Evolutionary conservation across 2,888 invertebrate genomes (phyloP).

Genomic region (Bedellia somnulentella): DNA sequence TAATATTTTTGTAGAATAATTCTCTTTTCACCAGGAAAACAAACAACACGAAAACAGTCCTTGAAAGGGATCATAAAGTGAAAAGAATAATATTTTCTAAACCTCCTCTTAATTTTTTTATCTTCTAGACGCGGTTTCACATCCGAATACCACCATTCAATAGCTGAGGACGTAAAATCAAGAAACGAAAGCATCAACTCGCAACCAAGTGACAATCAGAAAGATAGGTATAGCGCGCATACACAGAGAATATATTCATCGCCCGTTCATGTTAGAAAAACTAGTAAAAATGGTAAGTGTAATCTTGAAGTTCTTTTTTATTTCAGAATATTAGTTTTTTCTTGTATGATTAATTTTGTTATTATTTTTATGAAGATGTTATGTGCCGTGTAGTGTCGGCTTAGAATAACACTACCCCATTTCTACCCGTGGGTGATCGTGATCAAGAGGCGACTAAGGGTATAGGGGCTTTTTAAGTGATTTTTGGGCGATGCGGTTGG

Average conservation of each 20-base stretch:
- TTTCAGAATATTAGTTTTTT: neutral
- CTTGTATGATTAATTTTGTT: neutral
- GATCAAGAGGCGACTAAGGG: too few species aligned
- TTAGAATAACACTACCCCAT: too few species aligned
- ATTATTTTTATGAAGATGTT: too few species aligned
- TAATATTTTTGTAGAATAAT: too few species aligned
- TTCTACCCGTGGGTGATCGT: too few species aligned
- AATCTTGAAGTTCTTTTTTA: neutral
- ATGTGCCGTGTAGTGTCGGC: too few species aligned
- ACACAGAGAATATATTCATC: constrained; percentile 50
- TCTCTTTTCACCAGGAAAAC: too few species aligned
- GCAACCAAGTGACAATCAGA: constrained; percentile 27
- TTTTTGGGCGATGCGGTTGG: too few species aligned
- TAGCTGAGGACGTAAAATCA: constrained; percentile 47
- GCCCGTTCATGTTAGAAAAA: constrained; percentile 42
- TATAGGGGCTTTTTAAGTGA: too few species aligned
- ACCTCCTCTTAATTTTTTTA: constrained; percentile 6
- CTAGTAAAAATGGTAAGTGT: constrained; percentile 39
- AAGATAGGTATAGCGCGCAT: constrained; percentile 37
- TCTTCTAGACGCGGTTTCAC: constrained; percentile 33
- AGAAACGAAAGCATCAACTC: constrained; percentile 42
- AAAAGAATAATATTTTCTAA: neutral
- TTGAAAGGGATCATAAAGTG: too few species aligned
- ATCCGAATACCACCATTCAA: constrained; percentile 46
- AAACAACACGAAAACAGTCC: too few species aligned